Evolutionary conservation across 1,140 invertebrate genomes (phyloP).

Genomic region (Penaeus japonicus): DNA sequence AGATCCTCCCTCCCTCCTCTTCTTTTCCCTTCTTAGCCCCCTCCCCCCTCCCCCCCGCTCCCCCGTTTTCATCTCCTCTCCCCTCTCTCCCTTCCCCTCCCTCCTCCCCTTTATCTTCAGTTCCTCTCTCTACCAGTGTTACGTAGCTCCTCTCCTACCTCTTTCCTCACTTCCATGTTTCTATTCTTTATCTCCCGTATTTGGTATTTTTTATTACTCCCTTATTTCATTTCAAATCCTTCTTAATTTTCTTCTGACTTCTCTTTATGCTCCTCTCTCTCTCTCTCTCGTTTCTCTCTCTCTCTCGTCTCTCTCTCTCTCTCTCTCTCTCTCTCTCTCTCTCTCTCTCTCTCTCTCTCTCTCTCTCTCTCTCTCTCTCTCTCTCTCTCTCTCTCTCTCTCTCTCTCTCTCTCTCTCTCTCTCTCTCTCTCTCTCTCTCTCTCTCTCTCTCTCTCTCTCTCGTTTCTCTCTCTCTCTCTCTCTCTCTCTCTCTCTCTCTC

Average conservation of each 20-base stretch:
- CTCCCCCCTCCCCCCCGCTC: background rate
- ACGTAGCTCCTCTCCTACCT: too few species aligned
- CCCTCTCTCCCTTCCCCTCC: background rate
- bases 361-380: background rate
- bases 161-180: too few species aligned
- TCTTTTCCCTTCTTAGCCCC: background rate
- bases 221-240: too few species aligned
- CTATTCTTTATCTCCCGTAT: too few species aligned
- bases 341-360: too few species aligned
- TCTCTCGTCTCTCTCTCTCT: too few species aligned
- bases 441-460: too few species aligned
- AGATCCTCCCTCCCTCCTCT: background rate
- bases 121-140: too few species aligned
- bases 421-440: too few species aligned
- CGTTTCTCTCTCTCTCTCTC: too few species aligned
- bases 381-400: background rate
- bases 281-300: background rate
- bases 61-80: background rate
- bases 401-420: background rate
- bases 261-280: background rate
- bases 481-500: background rate
- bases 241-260: background rate
- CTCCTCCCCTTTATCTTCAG: background rate
- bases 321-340: background rate
- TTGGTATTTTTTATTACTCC: too few species aligned